phyloP scores from a whole-genome alignment of 2,113 vertebrate species.

The Scartelaos histophorus region DNA sequence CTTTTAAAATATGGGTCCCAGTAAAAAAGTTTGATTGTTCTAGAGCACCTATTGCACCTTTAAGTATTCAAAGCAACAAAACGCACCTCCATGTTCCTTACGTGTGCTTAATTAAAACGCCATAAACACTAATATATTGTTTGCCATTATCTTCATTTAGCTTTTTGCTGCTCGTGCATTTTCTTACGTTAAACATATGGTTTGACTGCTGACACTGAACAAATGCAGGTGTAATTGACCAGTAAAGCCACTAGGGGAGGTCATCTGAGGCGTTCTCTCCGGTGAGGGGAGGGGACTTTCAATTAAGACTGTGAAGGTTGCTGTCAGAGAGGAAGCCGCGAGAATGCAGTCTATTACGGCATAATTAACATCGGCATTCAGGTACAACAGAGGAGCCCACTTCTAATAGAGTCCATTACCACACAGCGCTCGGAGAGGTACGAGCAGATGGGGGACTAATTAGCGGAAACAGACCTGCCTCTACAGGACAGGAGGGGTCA shows the following conservation, averaged over 20 bases:
- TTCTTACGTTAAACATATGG: slow-evolving; percentile 27
- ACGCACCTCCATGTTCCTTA: background rate
- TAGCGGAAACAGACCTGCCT: slow-evolving; percentile 1
- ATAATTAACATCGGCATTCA: slow-evolving; percentile 64
- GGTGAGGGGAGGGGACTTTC: slow-evolving; percentile 60
- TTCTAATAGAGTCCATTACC: slow-evolving; percentile 52
- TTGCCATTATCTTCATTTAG: background rate
- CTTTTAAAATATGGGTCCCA: too few species aligned
- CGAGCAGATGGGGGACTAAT: background rate
- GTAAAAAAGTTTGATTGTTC: too few species aligned
- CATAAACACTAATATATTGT: background rate
- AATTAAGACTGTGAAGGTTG: slow-evolving; percentile 70
- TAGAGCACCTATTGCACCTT: too few species aligned
- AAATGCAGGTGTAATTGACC: slow-evolving; percentile 54
- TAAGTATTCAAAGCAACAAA: too few species aligned
- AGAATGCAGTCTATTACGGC: slow-evolving; percentile 64
- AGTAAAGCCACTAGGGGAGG: slow-evolving; percentile 55
- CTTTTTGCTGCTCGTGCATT: background rate
- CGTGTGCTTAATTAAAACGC: background rate
- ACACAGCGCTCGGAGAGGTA: slow-evolving; percentile 29
- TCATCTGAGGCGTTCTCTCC: slow-evolving; percentile 67
- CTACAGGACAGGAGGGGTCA: slow-evolving; percentile 8
- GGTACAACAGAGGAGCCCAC: slow-evolving; percentile 40
- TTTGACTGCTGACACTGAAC: slow-evolving; percentile 51
- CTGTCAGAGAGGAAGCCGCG: slow-evolving; percentile 54